phyloP scores from a whole-genome alignment of 2,113 vertebrate genomes.

The Dromas ardeola region DNA sequence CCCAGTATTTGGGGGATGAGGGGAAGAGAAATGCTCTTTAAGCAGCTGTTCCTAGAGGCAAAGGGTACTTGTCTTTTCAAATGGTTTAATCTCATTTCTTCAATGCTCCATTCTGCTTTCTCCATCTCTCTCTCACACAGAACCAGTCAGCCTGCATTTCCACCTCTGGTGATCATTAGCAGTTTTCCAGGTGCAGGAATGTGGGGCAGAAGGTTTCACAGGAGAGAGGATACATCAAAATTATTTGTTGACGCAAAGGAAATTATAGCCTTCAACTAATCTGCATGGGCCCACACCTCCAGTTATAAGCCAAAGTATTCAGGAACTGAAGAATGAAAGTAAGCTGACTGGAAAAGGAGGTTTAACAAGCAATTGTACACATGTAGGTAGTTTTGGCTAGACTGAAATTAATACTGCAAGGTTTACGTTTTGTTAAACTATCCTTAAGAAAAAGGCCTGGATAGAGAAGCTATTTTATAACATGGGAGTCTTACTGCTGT shows the following conservation, averaged over 20 bases:
- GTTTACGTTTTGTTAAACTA: not conserved
- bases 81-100: not conserved
- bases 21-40: not conserved
- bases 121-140: not conserved
- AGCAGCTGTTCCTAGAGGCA: not conserved
- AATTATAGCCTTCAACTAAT: not conserved
- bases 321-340: not conserved
- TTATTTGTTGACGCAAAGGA: not conserved
- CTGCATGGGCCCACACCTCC: not conserved
- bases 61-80: not conserved
- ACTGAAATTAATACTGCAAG: not conserved
- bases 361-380: not conserved
- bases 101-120: not conserved
- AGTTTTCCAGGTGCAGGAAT: not conserved
- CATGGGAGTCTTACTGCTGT: not conserved
- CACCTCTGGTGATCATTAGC: not conserved
- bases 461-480: not conserved
- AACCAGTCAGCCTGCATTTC: not conserved
- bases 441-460: not conserved
- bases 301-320: not conserved
- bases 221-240: not conserved
- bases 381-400: not conserved
- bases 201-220: not conserved
- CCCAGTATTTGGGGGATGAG: not conserved
- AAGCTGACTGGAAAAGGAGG: not conserved